phyloP scores from a whole-genome alignment of 2,888 invertebrate species.

The Melinaea menophilus region DNA sequence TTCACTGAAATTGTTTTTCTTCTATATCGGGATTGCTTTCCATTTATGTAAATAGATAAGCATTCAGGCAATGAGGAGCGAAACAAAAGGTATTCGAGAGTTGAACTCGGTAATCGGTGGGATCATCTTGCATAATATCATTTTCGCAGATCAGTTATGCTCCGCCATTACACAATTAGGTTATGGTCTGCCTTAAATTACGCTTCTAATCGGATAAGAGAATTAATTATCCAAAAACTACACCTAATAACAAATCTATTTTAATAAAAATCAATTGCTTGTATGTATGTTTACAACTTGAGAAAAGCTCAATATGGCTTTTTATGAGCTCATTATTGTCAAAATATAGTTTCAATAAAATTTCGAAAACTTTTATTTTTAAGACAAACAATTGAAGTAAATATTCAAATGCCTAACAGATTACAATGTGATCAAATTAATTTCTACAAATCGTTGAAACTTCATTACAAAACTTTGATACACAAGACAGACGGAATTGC shows the following conservation, averaged over 20 bases:
- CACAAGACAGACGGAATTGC: too few species aligned
- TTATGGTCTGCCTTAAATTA: constrained; percentile 60
- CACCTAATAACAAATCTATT: constrained; percentile 2
- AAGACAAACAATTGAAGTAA: too few species aligned
- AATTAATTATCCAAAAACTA: constrained; percentile 35
- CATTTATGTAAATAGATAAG: constrained; percentile 16
- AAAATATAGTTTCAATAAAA: too few species aligned
- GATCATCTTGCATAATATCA: constrained; percentile 50
- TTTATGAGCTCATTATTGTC: too few species aligned
- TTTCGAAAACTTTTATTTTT: too few species aligned
- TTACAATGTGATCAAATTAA: too few species aligned
- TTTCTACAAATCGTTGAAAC: too few species aligned
- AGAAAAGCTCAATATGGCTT: too few species aligned
- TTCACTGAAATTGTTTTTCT: constrained; percentile 17
- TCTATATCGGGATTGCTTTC: constrained; percentile 14
- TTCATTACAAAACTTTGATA: too few species aligned
- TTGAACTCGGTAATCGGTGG: constrained; percentile 25
- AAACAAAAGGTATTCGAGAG: constrained; percentile 30
- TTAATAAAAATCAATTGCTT: too few species aligned
- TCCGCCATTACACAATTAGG: constrained; percentile 50
- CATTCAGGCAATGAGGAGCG: constrained; percentile 16
- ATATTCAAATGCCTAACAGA: too few species aligned
- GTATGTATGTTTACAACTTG: too few species aligned
- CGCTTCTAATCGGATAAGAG: constrained; percentile 55
- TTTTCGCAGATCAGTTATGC: constrained; percentile 43